Evolutionary conservation across 1,140 invertebrate genomes (phyloP).

Genomic region (Phenacoccus solenopsis): DNA sequence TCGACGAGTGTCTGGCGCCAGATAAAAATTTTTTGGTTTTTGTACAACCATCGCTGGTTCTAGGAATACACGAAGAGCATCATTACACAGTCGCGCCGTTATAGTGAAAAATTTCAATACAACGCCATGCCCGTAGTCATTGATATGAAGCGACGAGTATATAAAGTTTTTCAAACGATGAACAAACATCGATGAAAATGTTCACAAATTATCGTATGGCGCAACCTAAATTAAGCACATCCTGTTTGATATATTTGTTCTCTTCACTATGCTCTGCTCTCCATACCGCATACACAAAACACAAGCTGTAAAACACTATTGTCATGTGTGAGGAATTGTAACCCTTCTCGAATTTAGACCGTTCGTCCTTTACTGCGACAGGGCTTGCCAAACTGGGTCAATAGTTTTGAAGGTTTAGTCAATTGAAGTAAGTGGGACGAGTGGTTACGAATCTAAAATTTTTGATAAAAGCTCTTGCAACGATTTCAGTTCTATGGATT

Average conservation of each 20-base stretch:
- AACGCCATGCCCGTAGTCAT: no score
- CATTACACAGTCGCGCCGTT: no score
- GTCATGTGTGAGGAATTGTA: constrained; percentile 8
- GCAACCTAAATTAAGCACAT: constrained; percentile 15
- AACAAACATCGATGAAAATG: constrained; percentile 8
- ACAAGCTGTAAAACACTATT: constrained; percentile 15
- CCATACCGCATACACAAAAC: background rate
- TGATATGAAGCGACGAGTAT: no score
- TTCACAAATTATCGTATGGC: constrained; percentile 16
- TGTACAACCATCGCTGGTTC: no score
- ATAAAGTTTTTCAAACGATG: background rate
- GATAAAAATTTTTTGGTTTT: background rate
- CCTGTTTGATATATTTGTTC: constrained; percentile 11
- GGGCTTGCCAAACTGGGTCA: background rate
- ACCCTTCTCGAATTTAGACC: constrained; percentile 12
- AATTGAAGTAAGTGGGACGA: no score
- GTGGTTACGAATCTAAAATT: no score
- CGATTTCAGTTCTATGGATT: no score
- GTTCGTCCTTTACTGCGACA: background rate
- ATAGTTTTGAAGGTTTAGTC: no score
- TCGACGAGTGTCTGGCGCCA: background rate
- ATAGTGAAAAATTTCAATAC: no score
- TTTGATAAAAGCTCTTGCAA: no score
- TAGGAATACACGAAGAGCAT: no score
- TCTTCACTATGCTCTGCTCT: no score